Evolutionary conservation across 1,140 invertebrate species (phyloP).

Genomic region (Ladona fulva): DNA sequence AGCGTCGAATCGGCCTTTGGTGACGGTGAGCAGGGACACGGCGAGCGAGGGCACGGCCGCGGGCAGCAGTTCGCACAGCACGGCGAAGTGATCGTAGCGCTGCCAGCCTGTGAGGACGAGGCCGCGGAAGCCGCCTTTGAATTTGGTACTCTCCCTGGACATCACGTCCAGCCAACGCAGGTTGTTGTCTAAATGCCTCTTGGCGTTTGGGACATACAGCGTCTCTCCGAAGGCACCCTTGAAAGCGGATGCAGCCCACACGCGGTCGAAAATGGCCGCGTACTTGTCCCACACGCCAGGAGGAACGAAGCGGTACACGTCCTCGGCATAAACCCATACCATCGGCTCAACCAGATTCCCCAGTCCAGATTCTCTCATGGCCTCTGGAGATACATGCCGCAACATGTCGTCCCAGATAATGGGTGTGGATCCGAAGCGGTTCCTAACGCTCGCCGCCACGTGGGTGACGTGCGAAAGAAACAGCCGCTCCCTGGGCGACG

Average conservation of each 20-base stretch:
- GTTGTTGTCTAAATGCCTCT: constrained; percentile 61
- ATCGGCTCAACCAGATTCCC: constrained; percentile 32
- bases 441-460: constrained; percentile 36
- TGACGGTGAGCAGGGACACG: constrained; percentile 44
- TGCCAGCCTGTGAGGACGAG: constrained; percentile 62
- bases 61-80: constrained; percentile 63
- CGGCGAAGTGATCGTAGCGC: constrained; percentile 71
- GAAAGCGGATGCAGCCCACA: constrained; percentile 91
- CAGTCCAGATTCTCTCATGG: constrained; percentile 36
- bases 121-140: constrained; percentile 50
- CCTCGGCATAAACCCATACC: constrained; percentile 49
- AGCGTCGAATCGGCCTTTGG: constrained; percentile 33
- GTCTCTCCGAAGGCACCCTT: constrained; percentile 82
- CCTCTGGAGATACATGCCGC: constrained; percentile 49
- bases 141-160: constrained; percentile 41
- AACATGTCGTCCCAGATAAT: constrained; percentile 93
- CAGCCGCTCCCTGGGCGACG: constrained; percentile 30
- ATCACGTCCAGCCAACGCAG: constrained; percentile 61
- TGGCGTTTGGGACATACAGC: constrained; percentile 47
- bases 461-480: constrained; percentile 35
- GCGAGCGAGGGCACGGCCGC: constrained; percentile 58
- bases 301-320: constrained; percentile 45
- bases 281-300: constrained; percentile 64
- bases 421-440: constrained; percentile 37
- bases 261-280: constrained; percentile 64